Base-by-base conservation (phyloP, 1,140 invertebrate species). In the Cardiocondyla obscurior region DNA sequence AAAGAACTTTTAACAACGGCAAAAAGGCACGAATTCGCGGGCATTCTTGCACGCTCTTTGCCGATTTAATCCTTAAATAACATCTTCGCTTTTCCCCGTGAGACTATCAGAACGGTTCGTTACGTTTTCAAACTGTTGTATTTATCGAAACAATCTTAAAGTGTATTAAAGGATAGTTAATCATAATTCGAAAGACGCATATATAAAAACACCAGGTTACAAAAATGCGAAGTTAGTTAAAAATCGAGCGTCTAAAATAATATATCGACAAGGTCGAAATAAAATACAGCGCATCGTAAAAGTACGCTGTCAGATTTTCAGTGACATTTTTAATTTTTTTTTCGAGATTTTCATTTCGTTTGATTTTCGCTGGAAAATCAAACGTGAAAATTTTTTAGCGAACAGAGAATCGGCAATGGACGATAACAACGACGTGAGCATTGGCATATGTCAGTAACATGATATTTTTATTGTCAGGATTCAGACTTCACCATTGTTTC, bases 1-100 rank as follows among this genome's bases (percentile, higher is more conserved):
- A 42, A 65, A 67, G 79, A 89, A 89, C 70, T 91, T 88, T 87
- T 87, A 91, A 91, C 90, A 90, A 91, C 85, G 89, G 79, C 57
- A 83, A 70, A 55, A 81, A 89, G 83, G 83, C 89, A 89, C 90
- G 88, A 91, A 89, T 90, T 87, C 88, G 70, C 84, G 76, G 73
- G 74, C 81, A 85, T 72, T 79, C 53, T 81, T 73, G 60, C 30
- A 84, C 30, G 79, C 82, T 67, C 65, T 22, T 36, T n/a, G n/a
- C 28, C 14, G 14, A 7, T 36, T 60, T 76, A 76, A 76, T 76
- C 72, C 19, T 76, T 76, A 62, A 76, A 46, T 64, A 76, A 76
- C 39, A 64, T 12, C 36, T 25, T 44, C 53, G 53, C 44, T 33
- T 60, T 60, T 74, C 25, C 46, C 8, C 8, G 16, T 8, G n/a